Evolutionary conservation across 53 echinoderm and acorn worm genomes (phyloP).

Genomic region (Crossaster papposus): DNA sequence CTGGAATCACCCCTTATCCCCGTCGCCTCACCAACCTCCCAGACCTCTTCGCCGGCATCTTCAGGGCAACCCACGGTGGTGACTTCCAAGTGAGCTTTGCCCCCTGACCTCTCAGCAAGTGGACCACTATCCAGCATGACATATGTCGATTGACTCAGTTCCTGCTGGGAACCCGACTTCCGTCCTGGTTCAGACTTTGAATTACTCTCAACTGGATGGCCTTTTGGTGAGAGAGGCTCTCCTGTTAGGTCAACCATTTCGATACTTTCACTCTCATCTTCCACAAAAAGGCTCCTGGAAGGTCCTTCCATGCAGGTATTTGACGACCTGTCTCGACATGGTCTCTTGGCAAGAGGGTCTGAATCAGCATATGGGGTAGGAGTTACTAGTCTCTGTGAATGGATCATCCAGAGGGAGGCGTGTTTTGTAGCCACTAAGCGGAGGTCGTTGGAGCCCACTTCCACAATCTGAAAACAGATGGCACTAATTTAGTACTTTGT

Average conservation of each 20-base stretch:
- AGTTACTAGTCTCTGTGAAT: slow-evolving; percentile 51
- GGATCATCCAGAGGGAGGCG: slow-evolving; percentile 70
- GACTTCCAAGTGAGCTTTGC: slow-evolving; percentile 35
- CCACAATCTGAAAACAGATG: slow-evolving; percentile 54
- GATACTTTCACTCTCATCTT: neutral
- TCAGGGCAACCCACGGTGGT: neutral
- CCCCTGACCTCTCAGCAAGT: slow-evolving; percentile 7
- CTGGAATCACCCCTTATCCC: neutral
- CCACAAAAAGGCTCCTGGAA: neutral
- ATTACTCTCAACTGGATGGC: neutral
- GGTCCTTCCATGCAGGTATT: neutral
- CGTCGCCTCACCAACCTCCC: neutral
- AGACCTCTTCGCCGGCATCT: neutral
- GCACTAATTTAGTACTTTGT: neutral
- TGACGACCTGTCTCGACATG: neutral
- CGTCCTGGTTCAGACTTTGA: neutral
- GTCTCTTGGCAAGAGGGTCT: slow-evolving; percentile 21
- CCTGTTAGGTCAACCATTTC: slow-evolving; percentile 21
- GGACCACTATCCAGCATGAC: neutral
- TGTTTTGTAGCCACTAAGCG: slow-evolving; percentile 59
- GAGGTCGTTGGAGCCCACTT: slow-evolving; percentile 67
- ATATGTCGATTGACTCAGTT: neutral
- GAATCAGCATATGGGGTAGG: neutral
- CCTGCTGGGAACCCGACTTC: neutral
- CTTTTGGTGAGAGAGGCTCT: neutral